A percentile compares a stretch with the other conserved stretches of the same genome.
These are phyloP conservation scores for Heliconius hermathena DNA, from an alignment of 1,140 invertebrate genomes.

Conservation along the genomic window DNA sequence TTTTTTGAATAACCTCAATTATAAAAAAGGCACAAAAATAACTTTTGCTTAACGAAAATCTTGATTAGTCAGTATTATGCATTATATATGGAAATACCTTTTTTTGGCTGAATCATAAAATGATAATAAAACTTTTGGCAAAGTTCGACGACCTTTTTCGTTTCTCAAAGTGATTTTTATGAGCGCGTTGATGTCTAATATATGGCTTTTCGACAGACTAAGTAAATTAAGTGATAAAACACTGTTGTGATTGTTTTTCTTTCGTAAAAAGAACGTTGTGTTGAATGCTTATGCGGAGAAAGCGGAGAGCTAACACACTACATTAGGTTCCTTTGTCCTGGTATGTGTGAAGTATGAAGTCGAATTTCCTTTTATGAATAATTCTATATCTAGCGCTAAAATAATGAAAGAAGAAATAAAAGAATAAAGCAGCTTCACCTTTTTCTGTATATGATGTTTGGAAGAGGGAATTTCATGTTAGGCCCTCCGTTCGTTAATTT, in stretches of 20 bases:
- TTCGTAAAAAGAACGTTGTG: background rate
- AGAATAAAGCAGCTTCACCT: too few species aligned
- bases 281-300: too few species aligned
- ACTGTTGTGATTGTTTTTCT: background rate
- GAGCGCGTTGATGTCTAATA: slow-evolving; percentile 28
- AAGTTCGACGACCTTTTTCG: background rate
- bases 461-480: too few species aligned
- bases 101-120: slow-evolving; percentile 1
- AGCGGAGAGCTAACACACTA: too few species aligned
- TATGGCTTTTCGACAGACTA: background rate
- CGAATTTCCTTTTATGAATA: too few species aligned
- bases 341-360: too few species aligned
- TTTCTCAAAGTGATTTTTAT: background rate
- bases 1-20: background rate
- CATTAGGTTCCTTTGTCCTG: too few species aligned
- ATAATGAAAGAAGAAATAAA: too few species aligned
- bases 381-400: too few species aligned
- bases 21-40: background rate
- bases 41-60: background rate
- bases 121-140: background rate
- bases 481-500: too few species aligned
- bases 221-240: too few species aligned
- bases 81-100: background rate
- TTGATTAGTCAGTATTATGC: background rate
- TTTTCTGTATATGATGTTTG: too few species aligned